Conservation (phyloP, 2,113 vertebrate species). For the Peromyscus polionotus region DNA sequence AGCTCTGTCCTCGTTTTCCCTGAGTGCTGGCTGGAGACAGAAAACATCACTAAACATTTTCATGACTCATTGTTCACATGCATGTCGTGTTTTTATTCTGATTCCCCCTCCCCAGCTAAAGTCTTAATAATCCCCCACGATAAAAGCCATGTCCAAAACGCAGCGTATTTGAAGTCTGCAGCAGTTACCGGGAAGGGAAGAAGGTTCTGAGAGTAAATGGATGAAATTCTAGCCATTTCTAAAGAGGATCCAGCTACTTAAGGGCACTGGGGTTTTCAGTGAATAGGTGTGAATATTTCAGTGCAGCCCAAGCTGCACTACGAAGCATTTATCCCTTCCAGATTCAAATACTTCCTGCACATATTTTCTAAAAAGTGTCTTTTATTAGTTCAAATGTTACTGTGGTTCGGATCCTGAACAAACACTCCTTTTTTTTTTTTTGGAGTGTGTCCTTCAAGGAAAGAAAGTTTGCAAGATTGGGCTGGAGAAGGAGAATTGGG, state of each 20-base stretch:
- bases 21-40: constrained; percentile 9
- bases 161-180: constrained; percentile 73
- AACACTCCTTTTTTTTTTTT: constrained; percentile 81
- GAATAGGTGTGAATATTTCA: constrained; percentile 88
- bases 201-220: constrained; percentile 83
- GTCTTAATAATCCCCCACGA: constrained; percentile 54
- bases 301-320: constrained; percentile 86
- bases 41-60: constrained; percentile 31
- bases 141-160: constrained; percentile 74
- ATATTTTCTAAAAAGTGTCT: constrained; percentile 80
- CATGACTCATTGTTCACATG: constrained; percentile 59
- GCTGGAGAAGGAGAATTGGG: constrained; percentile 75
- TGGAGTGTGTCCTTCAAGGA: constrained; percentile 81
- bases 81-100: constrained; percentile 34
- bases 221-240: constrained; percentile 84
- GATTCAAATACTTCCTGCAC: constrained; percentile 88
- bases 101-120: constrained; percentile 59
- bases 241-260: constrained; percentile 86
- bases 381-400: constrained; percentile 87
- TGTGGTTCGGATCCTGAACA: constrained; percentile 86
- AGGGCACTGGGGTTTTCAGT: constrained; percentile 86
- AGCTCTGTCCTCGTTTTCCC: neutral
- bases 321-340: constrained; percentile 86
- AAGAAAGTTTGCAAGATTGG: constrained; percentile 80
- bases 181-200: constrained; percentile 79